Percentiles rank a stretch among this genome's conserved stretches.
phyloP scores from a whole-genome alignment of 2,888 invertebrate species.

The Lottia gigantea region DNA sequence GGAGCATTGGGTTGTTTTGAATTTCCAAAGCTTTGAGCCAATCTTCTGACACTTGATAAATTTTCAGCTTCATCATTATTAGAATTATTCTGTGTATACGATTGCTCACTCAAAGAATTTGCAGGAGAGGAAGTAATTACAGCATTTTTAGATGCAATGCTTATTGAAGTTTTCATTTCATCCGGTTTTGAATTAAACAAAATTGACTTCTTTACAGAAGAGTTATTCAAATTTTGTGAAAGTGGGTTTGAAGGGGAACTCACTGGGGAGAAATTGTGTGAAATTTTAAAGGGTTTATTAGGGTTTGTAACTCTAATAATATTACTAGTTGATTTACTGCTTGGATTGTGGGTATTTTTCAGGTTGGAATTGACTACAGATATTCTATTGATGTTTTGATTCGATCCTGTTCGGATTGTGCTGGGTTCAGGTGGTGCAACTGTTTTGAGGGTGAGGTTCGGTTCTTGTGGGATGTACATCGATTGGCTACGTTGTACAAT shows the following conservation, averaged over 20 bases:
- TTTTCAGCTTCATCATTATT: slow-evolving; percentile 20
- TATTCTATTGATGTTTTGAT: slow-evolving; percentile 5
- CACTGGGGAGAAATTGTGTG: neutral
- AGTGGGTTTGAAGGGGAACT: neutral
- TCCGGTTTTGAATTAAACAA: neutral
- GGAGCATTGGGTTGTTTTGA: neutral
- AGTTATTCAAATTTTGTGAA: neutral
- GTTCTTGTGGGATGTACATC: slow-evolving; percentile 27
- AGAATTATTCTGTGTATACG: neutral
- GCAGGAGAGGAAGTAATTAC: neutral
- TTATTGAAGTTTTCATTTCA: slow-evolving; percentile 2
- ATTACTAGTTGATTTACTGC: neutral
- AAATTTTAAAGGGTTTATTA: neutral
- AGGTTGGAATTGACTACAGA: slow-evolving; percentile 12
- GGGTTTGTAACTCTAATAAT: neutral
- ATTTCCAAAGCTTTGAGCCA: slow-evolving; percentile 32
- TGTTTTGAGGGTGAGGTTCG: neutral
- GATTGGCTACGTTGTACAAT: slow-evolving; percentile 30
- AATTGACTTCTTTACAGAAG: neutral
- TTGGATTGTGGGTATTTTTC: slow-evolving; percentile 5
- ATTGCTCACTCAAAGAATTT: neutral
- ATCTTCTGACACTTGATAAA: slow-evolving; percentile 32
- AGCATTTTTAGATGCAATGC: slow-evolving; percentile 18
- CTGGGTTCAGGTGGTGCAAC: neutral
- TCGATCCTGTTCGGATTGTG: neutral